Conservation (phyloP, 2,888 invertebrate species). For the Drosophila koepferae region DNA sequence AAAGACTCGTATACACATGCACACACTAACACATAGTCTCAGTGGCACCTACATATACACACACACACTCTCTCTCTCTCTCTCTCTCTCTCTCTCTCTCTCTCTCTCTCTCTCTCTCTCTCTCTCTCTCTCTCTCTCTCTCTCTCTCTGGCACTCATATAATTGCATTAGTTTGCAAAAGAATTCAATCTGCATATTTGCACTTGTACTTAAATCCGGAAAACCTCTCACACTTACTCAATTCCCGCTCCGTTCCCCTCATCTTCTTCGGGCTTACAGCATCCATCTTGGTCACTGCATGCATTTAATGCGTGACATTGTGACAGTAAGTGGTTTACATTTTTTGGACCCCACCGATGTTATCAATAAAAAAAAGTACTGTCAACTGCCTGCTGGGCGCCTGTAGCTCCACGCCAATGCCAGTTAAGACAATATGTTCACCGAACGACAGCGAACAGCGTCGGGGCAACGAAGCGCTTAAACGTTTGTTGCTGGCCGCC, state of each 20-base stretch:
- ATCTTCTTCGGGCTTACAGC: background rate
- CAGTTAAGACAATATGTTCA: conserved; percentile 6
- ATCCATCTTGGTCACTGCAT: conserved; percentile 5
- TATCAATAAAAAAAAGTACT: conserved; percentile 23
- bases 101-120: conserved; percentile 7
- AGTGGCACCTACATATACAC: too few relatives aligned
- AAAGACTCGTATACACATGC: background rate
- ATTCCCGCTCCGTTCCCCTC: background rate
- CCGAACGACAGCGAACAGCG: background rate
- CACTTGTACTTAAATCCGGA: conserved; percentile 41
- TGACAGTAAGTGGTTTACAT: conserved; percentile 24
- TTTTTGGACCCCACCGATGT: conserved; percentile 11
- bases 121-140: conserved; percentile 7
- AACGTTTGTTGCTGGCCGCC: conserved; percentile 20
- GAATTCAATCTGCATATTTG: conserved; percentile 55
- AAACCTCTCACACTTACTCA: background rate
- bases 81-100: conserved; percentile 7
- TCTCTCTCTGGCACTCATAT: conserved; percentile 20
- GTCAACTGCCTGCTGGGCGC: conserved; percentile 9
- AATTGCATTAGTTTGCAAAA: conserved; percentile 57
- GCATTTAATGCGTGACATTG: conserved; percentile 25
- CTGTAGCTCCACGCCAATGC: conserved; percentile 4
- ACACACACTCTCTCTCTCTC: background rate
- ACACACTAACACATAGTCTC: too few relatives aligned
- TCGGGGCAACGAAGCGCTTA: conserved; percentile 2